phyloP scores from a whole-genome alignment of 1,140 invertebrate species.

The Macrotrachela quadricornifera region DNA sequence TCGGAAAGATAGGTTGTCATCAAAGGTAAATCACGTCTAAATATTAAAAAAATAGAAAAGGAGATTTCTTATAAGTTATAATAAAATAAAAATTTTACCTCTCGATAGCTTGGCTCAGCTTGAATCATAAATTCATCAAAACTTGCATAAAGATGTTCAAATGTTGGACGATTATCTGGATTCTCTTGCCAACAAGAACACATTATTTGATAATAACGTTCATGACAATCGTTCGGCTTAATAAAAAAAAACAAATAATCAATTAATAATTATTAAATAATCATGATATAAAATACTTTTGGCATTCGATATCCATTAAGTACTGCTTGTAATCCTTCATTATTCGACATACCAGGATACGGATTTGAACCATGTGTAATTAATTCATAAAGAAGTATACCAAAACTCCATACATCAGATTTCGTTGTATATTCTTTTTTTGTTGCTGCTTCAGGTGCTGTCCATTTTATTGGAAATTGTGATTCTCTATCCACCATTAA shows the following conservation, averaged over 20 bases:
- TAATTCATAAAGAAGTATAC: constrained; percentile 85
- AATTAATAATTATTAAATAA: too few species aligned
- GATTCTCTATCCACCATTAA: too few species aligned
- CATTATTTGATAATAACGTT: constrained; percentile 42
- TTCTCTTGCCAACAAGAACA: constrained; percentile 73
- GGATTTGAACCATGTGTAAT: constrained; percentile 92
- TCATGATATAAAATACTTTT: background rate
- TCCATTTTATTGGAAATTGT: constrained; percentile 83
- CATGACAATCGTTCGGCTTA: constrained; percentile 51
- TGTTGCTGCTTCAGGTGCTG: constrained; percentile 83
- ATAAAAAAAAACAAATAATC: too few species aligned
- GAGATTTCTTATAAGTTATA: too few species aligned
- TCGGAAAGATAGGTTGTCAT: too few species aligned
- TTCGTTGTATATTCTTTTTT: constrained; percentile 99
- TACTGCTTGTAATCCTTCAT: constrained; percentile 5
- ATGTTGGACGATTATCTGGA: constrained; percentile 72
- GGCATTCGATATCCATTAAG: background rate
- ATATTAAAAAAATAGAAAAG: too few species aligned
- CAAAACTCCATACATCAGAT: constrained; percentile 98
- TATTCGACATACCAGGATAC: constrained; percentile 45
- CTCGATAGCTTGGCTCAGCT: constrained; percentile 57
- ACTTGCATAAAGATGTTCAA: constrained; percentile 78
- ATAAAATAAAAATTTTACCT: background rate
- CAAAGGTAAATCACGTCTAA: too few species aligned
- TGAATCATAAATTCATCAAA: constrained; percentile 84